Conservation (phyloP, 2,113 vertebrate species). For the Holacanthus passer region DNA sequence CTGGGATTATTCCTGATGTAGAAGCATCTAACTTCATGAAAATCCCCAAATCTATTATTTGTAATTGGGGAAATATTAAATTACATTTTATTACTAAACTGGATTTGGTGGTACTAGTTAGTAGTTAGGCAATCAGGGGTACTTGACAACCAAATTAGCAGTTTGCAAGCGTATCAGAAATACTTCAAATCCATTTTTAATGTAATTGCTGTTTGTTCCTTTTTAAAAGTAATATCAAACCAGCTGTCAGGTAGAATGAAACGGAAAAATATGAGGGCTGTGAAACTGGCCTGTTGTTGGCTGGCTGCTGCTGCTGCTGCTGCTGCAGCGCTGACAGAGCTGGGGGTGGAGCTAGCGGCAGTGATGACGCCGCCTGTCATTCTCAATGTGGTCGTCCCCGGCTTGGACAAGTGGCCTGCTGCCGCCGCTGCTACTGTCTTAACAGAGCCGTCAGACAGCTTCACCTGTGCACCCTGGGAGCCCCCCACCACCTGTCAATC, state of each 20-base stretch:
- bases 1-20: slow-evolving; percentile 3
- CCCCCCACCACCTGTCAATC: slow-evolving; percentile 87
- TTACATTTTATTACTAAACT: not conserved
- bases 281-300: slow-evolving; percentile 77
- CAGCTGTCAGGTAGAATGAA: slow-evolving; percentile 13
- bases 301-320: slow-evolving; percentile 74
- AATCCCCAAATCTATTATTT: not conserved
- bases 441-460: slow-evolving; percentile 92
- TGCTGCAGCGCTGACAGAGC: slow-evolving; percentile 83
- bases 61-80: not conserved
- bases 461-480: slow-evolving; percentile 90
- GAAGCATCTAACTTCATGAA: not conserved
- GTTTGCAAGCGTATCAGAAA: not conserved
- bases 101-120: not conserved
- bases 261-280: not conserved
- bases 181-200: not conserved
- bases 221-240: not conserved
- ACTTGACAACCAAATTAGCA: not conserved
- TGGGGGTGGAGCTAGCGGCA: slow-evolving; percentile 85
- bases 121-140: not conserved
- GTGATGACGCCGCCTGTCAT: slow-evolving; percentile 96
- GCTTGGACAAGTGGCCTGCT: slow-evolving; percentile 91
- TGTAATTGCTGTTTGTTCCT: not conserved
- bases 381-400: slow-evolving; percentile 93
- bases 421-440: slow-evolving; percentile 88